These are phyloP conservation scores for Astropecten irregularis DNA, from an alignment of 53 echinoderm and acorn worm genomes.

Conservation along the genomic window DNA sequence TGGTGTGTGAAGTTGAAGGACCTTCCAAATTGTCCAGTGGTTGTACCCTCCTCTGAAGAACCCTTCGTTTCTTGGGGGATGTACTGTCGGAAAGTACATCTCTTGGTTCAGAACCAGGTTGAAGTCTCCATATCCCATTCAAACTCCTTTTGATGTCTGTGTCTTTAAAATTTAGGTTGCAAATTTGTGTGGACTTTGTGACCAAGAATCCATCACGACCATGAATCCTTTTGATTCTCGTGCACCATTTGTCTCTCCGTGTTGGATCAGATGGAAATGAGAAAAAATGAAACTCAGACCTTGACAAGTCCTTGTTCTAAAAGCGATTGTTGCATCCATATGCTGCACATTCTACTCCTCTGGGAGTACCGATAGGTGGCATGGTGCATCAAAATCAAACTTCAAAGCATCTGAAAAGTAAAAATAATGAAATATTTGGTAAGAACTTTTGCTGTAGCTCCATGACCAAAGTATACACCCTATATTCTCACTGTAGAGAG, in stretches of 20 bases:
- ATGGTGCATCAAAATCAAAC: slow-evolving; percentile 20
- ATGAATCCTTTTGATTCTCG: slow-evolving; percentile 1
- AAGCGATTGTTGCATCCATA: slow-evolving; percentile 19
- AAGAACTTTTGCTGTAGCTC: too few species aligned
- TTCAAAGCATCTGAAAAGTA: too few species aligned
- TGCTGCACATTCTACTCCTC: slow-evolving; percentile 37
- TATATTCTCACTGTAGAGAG: too few species aligned
- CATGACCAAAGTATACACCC: too few species aligned
- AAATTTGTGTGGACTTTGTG: background rate
- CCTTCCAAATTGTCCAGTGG: too few species aligned
- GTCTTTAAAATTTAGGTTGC: slow-evolving; percentile 2
- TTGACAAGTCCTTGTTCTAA: slow-evolving; percentile 24
- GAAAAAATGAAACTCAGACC: background rate
- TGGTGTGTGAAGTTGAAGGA: background rate
- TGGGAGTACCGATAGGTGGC: background rate
- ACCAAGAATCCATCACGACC: slow-evolving; percentile 24
- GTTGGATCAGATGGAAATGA: background rate
- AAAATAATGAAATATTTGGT: too few species aligned
- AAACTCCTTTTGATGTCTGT: background rate
- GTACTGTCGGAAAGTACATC: background rate
- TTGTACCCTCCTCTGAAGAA: background rate
- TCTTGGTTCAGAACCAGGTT: slow-evolving; percentile 24
- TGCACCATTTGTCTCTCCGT: background rate
- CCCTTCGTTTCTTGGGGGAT: background rate
- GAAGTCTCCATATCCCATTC: slow-evolving; percentile 14